Conservation (phyloP, 2,888 invertebrate species). For the Idaea straminata region DNA sequence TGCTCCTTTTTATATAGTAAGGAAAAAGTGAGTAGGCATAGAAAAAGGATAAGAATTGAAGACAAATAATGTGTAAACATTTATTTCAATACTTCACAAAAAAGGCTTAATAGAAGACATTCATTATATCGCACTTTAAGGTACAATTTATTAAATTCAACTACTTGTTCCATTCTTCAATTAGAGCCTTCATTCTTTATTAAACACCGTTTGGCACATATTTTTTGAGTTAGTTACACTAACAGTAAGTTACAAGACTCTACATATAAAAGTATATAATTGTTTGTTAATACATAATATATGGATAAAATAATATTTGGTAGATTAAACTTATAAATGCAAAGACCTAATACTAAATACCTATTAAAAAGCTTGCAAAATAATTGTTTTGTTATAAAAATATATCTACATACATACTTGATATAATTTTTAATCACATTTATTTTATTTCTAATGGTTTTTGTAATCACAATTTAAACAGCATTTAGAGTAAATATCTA, state of each 20-base stretch:
- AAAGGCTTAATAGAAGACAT: neutral
- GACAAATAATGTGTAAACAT: neutral
- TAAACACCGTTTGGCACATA: constrained; percentile 1
- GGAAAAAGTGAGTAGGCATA: too few relatives aligned
- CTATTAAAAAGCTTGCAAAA: neutral
- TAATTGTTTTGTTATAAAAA: neutral
- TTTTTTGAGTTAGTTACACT: constrained; percentile 25
- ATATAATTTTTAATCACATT: neutral
- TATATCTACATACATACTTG: neutral
- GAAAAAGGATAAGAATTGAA: neutral
- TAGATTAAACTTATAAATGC: neutral
- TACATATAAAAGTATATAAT: neutral
- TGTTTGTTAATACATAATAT: neutral
- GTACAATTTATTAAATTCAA: neutral
- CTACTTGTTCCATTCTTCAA: neutral
- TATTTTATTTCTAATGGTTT: neutral
- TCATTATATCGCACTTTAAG: neutral
- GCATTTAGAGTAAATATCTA: too few relatives aligned
- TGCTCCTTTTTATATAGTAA: too few relatives aligned
- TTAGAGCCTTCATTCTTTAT: too few relatives aligned
- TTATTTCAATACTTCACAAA: neutral
- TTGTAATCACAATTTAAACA: neutral
- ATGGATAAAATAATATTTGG: neutral
- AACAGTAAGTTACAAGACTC: constrained; percentile 12
- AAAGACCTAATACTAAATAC: neutral